Conservation (phyloP, 1,140 invertebrate genomes). For the Lepidurus packardi region DNA sequence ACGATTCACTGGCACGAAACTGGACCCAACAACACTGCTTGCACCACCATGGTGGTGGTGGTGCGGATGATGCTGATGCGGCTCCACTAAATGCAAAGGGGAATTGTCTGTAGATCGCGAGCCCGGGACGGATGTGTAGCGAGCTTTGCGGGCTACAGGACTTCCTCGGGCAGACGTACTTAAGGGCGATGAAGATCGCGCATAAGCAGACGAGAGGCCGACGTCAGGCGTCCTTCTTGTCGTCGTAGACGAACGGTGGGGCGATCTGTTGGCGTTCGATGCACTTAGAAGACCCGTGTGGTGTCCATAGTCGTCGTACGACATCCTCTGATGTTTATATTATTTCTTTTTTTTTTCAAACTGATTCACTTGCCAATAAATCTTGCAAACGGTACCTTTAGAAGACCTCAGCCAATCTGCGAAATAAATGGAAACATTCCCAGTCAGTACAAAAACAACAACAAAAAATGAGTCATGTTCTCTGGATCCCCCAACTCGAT, state of each 20-base stretch:
- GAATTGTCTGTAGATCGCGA: conserved; percentile 13
- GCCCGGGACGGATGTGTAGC: not conserved
- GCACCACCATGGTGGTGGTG: not conserved
- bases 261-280: not conserved
- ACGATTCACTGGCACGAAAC: not conserved
- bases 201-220: not conserved
- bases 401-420: too few relatives aligned
- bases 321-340: not conserved
- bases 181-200: not conserved
- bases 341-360: not conserved
- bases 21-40: not conserved
- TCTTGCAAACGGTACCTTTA: too few relatives aligned
- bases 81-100: not conserved
- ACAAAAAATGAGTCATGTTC: too few relatives aligned
- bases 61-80: not conserved
- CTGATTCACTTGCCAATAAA: too few relatives aligned
- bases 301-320: not conserved
- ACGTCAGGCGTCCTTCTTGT: not conserved
- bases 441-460: too few relatives aligned
- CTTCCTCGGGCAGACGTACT: conserved; percentile 11
- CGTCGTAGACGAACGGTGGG: not conserved
- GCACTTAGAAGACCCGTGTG: conserved; percentile 4
- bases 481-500: too few relatives aligned
- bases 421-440: too few relatives aligned
- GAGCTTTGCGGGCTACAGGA: not conserved